Percentiles rank a stretch among this genome's conserved stretches.
phyloP scores from a whole-genome alignment of 2,888 invertebrate species.

The Elgonia sp. region DNA sequence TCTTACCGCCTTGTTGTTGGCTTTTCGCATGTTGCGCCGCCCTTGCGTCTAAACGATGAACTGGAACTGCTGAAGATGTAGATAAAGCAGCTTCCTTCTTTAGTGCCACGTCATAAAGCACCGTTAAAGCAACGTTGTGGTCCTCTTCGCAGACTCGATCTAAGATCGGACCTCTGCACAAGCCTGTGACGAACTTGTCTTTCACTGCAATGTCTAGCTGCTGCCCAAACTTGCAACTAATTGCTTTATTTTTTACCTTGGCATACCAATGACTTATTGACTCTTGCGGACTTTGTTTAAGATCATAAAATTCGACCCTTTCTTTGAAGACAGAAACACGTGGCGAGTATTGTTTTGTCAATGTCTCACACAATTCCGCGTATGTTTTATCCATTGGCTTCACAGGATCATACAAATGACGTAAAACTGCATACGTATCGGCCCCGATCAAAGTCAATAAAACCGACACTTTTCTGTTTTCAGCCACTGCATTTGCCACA shows the following conservation, averaged over 20 bases:
- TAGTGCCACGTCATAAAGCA: conserved; percentile 60
- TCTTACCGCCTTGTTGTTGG: no score
- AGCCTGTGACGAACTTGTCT: conserved; percentile 77
- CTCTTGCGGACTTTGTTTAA: conserved; percentile 76
- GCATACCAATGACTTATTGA: conserved; percentile 77
- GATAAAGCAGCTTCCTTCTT: conserved; percentile 69
- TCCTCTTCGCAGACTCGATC: conserved; percentile 69
- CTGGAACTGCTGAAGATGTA: neutral
- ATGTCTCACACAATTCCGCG: conserved; percentile 60
- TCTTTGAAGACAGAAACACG: conserved; percentile 63
- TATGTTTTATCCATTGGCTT: conserved; percentile 63
- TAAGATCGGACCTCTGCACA: conserved; percentile 56
- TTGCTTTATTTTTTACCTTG: conserved; percentile 80
- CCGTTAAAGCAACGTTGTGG: no score
- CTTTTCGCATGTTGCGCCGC: no score
- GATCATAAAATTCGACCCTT: conserved; percentile 74
- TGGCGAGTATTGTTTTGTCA: conserved; percentile 53
- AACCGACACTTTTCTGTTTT: conserved; percentile 66
- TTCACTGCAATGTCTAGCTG: conserved; percentile 75
- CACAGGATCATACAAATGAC: no score
- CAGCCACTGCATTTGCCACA: conserved; percentile 67
- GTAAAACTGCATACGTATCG: no score
- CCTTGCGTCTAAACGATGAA: no score
- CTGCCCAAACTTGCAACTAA: conserved; percentile 72
- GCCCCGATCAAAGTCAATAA: conserved; percentile 68